Evolutionary conservation across 2,113 vertebrate species (phyloP).

Genomic region (Mionectes macconnelli): DNA sequence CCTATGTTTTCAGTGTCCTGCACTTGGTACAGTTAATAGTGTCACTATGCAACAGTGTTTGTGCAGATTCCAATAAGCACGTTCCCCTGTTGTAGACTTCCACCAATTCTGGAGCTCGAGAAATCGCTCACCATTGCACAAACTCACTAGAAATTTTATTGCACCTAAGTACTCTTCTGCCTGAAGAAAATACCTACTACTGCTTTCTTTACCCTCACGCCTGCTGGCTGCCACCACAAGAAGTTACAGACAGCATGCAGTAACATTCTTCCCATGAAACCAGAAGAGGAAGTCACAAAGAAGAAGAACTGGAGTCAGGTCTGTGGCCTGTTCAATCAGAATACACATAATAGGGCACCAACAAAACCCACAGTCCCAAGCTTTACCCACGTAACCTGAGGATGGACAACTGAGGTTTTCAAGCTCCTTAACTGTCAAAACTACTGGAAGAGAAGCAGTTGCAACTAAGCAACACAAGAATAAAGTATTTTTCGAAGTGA

Average conservation of each 20-base stretch:
- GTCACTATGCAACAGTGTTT: not conserved
- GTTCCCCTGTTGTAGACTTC: not conserved
- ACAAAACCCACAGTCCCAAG: not conserved
- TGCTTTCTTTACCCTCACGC: not conserved
- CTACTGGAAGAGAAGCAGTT: not conserved
- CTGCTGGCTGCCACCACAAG: not conserved
- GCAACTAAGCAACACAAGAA: not conserved
- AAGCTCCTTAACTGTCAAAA: not conserved
- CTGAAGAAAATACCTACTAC: not conserved
- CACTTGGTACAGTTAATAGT: not conserved
- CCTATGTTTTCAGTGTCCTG: not conserved
- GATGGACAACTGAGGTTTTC: not conserved
- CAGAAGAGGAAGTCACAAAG: not conserved
- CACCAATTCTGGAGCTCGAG: not conserved
- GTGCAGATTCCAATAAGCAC: not conserved
- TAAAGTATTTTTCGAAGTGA: not conserved
- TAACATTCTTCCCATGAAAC: not conserved
- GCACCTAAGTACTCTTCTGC: not conserved
- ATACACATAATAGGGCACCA: not conserved
- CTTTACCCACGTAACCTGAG: not conserved
- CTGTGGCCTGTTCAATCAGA: not conserved
- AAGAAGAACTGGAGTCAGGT: not conserved
- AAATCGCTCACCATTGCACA: not conserved
- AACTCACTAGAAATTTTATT: not conserved
- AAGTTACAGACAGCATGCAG: not conserved